These are phyloP conservation scores for Tetranychus urticae DNA, from an alignment of 1,140 invertebrate genomes.

Conservation along the genomic window DNA sequence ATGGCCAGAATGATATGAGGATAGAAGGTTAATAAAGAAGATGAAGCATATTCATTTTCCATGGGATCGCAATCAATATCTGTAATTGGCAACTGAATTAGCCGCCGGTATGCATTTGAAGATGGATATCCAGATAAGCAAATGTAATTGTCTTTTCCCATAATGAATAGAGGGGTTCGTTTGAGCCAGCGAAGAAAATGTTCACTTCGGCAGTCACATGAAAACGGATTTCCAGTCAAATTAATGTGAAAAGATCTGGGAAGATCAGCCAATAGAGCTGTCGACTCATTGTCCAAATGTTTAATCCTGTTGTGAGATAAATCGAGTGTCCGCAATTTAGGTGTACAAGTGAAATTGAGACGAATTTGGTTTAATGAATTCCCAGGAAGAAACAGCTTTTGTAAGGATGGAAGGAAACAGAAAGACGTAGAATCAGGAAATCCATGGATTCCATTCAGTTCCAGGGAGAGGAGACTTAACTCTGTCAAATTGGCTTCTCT, in stretches of 20 bases:
- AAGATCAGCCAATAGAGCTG: constrained; percentile 32
- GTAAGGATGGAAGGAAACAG: constrained; percentile 37
- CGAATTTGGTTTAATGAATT: constrained; percentile 33
- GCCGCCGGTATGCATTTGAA: constrained; percentile 11
- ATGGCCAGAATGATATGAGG: too few relatives aligned
- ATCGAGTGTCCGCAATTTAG: constrained; percentile 39
- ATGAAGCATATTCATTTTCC: too few relatives aligned
- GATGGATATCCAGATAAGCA: constrained; percentile 14
- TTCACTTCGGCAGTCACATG: constrained; percentile 35
- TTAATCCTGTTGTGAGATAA: constrained; percentile 40
- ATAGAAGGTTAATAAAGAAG: too few relatives aligned
- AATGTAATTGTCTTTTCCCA: constrained; percentile 27
- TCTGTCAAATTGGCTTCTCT: constrained; percentile 36
- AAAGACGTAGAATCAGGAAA: constrained; percentile 39
- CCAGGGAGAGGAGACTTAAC: constrained; percentile 43
- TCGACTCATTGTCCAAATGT: constrained; percentile 29
- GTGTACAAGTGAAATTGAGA: constrained; percentile 37
- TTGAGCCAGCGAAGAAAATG: constrained; percentile 38
- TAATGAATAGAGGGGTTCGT: constrained; percentile 24
- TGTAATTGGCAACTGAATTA: background rate
- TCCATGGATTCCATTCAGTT: constrained; percentile 44
- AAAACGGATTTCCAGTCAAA: constrained; percentile 38
- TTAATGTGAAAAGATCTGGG: constrained; percentile 33
- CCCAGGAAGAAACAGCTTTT: constrained; percentile 41
- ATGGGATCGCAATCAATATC: background rate